Evolutionary conservation across 2,113 vertebrate genomes (phyloP), one percentile per base, ranked within the genome.

Genomic region (Mesembrinibis cayennensis): DNA sequence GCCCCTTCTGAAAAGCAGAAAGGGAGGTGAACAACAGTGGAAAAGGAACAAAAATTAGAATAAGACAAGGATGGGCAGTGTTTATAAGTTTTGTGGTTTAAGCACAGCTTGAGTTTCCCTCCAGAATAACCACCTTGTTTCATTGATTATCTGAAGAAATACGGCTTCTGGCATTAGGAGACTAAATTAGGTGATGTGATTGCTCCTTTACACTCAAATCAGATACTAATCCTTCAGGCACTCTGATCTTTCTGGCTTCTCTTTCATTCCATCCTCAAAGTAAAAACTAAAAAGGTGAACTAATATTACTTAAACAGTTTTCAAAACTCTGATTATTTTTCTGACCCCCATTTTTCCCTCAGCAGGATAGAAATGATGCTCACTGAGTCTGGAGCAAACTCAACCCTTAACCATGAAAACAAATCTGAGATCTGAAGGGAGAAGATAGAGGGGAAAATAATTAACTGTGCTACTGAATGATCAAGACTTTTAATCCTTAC

Each of bases 161-260:
- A 61, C 1, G 2, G 44, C 40, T 83, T 79, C 70, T 72, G 70
- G n/a, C 70, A 76, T 38, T 61, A 63, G 82, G 40, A 82, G 44
- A 36, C 70, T 69, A 74, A 91, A 87, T 87, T 56, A 94, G 53
- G 74, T 76, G 82, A 82, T 82, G 73, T 65, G 78, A 85, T 91
- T 96, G 53, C 53, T 82, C 56, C 87, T 82, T 91, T 80, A 79
- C 90, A 93, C 78, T 66, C 65, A 44, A 65, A 79, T 92, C 81
- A 87, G 78, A 44, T 61, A 49, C 36, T 67, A 47, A 82, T 53
- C 78, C 74, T 94, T 91, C 78, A 79, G 56, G 34, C 44, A 50
- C 3, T n/a, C 42, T 85, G 42, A 70, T 77, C 66, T 70, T 85
- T 67, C 70, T 72, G 58, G 29, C 22, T 94, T 91, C 38, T 82